These are phyloP conservation scores for Eupleurogrammus muticus DNA, from an alignment of 2,797 vertebrate genomes.

Conservation along the genomic window DNA sequence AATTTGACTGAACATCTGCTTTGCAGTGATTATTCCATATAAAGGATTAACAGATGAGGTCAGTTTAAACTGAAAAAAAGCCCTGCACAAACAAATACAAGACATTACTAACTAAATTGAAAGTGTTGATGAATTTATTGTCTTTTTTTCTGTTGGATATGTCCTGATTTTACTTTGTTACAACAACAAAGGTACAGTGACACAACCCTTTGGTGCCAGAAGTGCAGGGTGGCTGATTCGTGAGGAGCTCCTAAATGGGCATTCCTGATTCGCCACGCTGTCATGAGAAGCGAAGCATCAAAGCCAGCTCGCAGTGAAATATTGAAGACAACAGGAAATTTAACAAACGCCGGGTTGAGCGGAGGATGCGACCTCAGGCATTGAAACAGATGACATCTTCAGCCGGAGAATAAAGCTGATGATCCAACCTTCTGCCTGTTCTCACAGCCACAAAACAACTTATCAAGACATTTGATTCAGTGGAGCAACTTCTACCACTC, in stretches of 20 bases:
- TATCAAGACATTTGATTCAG: not conserved
- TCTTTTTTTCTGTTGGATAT: too few species aligned
- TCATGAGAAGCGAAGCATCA: constrained; percentile 37
- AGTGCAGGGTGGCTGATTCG: not conserved
- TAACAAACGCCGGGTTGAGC: constrained; percentile 3
- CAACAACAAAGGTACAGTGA: not conserved
- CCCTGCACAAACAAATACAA: too few species aligned
- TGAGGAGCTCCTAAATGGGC: constrained; percentile 29
- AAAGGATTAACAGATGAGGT: too few species aligned
- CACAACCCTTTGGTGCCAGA: constrained; percentile 1
- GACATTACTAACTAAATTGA: too few species aligned
- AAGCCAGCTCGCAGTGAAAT: constrained; percentile 33
- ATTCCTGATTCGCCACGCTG: constrained; percentile 69
- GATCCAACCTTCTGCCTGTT: not conserved
- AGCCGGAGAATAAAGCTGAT: not conserved
- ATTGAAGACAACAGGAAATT: constrained; percentile 27
- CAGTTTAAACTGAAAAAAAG: too few species aligned
- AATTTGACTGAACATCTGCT: not conserved
- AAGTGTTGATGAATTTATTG: too few species aligned
- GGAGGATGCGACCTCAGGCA: not conserved
- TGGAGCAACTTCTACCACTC: not conserved
- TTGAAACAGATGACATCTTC: not conserved
- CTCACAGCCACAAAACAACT: not conserved
- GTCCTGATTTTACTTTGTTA: too few species aligned
- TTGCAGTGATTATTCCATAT: not conserved